These are phyloP conservation scores for Leptonema lineaticorne DNA, from an alignment of 1,140 invertebrate genomes.

Conservation along the genomic window DNA sequence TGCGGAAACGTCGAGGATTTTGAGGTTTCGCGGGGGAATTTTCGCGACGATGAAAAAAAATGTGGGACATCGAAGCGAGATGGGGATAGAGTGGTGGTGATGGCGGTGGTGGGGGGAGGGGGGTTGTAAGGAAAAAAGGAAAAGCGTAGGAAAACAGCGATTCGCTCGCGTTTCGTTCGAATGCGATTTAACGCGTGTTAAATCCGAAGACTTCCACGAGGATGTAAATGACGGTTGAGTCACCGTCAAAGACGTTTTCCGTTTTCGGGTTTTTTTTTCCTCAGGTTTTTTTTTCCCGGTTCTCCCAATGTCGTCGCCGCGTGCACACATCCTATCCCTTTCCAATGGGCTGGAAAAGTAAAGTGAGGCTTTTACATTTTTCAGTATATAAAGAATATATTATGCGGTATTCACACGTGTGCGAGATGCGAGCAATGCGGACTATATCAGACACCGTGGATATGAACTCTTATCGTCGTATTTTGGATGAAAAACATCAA, in stretches of 20 bases:
- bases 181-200: conserved; percentile 4
- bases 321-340: background rate
- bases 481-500: no score
- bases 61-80: background rate
- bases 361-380: conserved; percentile 15
- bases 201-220: background rate
- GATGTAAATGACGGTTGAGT: conserved; percentile 16
- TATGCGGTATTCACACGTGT: background rate
- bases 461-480: no score
- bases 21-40: background rate
- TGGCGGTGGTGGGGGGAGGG: no score
- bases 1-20: background rate
- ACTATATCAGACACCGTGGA: no score
- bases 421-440: no score
- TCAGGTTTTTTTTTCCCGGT: background rate
- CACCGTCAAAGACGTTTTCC: background rate
- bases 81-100: background rate
- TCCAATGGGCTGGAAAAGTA: conserved; percentile 11
- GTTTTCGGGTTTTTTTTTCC: no score
- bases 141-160: no score
- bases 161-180: no score
- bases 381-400: background rate
- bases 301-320: background rate
- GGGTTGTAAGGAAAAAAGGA: no score
- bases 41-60: background rate